Evolutionary conservation across 2,797 vertebrate species (phyloP).

Genomic region (Decapterus maruadsi): DNA sequence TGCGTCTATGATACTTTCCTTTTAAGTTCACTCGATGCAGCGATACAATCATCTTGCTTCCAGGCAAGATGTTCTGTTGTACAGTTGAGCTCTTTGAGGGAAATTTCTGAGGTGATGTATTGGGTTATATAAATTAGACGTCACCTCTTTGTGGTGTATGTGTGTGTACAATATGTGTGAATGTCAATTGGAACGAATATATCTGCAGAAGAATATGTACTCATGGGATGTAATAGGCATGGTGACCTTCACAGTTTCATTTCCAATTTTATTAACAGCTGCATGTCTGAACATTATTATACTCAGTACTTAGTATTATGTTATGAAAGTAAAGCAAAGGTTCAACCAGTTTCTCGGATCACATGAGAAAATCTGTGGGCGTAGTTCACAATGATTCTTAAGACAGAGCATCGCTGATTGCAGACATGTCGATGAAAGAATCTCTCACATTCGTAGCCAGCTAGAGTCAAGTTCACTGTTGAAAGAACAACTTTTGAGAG

Average conservation of each 20-base stretch:
- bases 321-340: background rate
- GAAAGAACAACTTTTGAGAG: too few species aligned
- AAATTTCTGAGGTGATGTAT: background rate
- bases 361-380: conserved; percentile 21
- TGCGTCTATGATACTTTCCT: conserved; percentile 3
- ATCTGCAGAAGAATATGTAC: background rate
- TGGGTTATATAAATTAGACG: background rate
- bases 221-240: conserved; percentile 4
- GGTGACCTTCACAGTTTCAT: conserved; percentile 14
- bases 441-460: too few species aligned
- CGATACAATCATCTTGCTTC: background rate
- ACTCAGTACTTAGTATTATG: background rate
- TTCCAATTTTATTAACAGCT: conserved; percentile 5
- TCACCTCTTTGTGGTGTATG: background rate
- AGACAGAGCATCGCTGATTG: background rate
- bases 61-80: background rate
- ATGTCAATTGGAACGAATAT: background rate
- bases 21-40: background rate
- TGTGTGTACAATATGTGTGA: background rate
- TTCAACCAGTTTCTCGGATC: conserved; percentile 13
- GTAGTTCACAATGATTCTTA: background rate
- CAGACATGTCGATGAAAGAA: background rate
- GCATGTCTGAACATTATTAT: background rate
- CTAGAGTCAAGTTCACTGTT: too few species aligned
- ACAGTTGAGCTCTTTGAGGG: background rate